A percentile compares a stretch with the other conserved stretches of the same genome.
phyloP scores from a whole-genome alignment of 1,140 invertebrate species.

The Drosophila serrata region DNA sequence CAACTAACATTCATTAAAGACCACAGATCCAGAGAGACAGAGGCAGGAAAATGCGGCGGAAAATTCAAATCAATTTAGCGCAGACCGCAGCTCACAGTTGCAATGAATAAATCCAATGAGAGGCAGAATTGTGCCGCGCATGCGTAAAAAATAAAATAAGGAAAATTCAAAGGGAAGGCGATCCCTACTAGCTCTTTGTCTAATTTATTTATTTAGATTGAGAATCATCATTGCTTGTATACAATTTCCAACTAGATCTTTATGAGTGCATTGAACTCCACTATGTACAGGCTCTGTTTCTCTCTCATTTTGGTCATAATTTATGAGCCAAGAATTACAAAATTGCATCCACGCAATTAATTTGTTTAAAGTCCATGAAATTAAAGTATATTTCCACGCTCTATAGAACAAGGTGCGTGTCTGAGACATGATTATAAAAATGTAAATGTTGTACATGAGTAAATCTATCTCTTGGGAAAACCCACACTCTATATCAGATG shows the following conservation, averaged over 20 bases:
- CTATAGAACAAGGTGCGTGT: slow-evolving; percentile 37
- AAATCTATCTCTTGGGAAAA: slow-evolving; percentile 17
- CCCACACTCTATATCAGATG: slow-evolving; percentile 17
- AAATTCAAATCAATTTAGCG: slow-evolving; percentile 80
- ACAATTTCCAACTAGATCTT: slow-evolving; percentile 11
- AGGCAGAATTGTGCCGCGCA: slow-evolving; percentile 42
- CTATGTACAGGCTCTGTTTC: not conserved
- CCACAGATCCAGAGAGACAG: slow-evolving; percentile 15
- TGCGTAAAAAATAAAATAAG: slow-evolving; percentile 32
- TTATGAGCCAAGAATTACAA: slow-evolving; percentile 49
- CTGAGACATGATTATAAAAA: slow-evolving; percentile 29
- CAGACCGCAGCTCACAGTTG: slow-evolving; percentile 56
- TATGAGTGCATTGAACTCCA: slow-evolving; percentile 45
- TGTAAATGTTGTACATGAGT: slow-evolving; percentile 22
- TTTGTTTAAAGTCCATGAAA: slow-evolving; percentile 67
- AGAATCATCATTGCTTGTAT: slow-evolving; percentile 22
- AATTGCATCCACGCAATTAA: slow-evolving; percentile 56
- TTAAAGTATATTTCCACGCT: slow-evolving; percentile 38
- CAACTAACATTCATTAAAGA: slow-evolving; percentile 59
- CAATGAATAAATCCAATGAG: slow-evolving; percentile 55
- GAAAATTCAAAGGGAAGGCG: slow-evolving; percentile 12
- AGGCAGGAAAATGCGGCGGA: slow-evolving; percentile 54
- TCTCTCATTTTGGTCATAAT: slow-evolving; percentile 25
- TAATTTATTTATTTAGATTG: slow-evolving; percentile 75
- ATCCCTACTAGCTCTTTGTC: slow-evolving; percentile 16